phyloP scores from a whole-genome alignment of 2,113 vertebrate species.

The Lasiurus borealis region DNA sequence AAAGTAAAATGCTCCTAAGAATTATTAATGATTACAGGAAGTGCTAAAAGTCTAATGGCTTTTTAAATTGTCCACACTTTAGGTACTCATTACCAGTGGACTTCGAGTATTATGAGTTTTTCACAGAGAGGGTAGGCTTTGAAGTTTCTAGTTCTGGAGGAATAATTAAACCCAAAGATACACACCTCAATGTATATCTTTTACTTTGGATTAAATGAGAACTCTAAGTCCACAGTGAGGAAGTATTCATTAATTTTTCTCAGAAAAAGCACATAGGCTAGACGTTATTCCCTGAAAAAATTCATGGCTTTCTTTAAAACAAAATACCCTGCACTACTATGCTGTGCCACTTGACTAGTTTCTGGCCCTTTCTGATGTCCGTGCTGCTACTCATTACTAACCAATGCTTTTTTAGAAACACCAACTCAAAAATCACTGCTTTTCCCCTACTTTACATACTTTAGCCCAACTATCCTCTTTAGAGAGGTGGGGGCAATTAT shows the following conservation, averaged over 20 bases:
- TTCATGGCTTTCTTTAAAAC: neutral
- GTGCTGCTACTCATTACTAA: neutral
- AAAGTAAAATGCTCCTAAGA: slow-evolving; percentile 14
- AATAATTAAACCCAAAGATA: slow-evolving; percentile 27
- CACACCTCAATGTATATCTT: slow-evolving; percentile 20
- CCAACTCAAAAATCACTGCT: neutral
- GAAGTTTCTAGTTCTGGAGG: neutral
- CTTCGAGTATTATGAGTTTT: neutral
- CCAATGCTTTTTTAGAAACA: neutral
- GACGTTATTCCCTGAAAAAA: slow-evolving; percentile 19
- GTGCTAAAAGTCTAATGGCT: neutral
- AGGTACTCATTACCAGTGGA: neutral
- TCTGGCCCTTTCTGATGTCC: neutral
- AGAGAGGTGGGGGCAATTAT: neutral
- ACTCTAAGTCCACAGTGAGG: neutral
- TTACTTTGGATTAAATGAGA: slow-evolving; percentile 46
- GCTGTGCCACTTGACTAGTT: neutral
- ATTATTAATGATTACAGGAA: neutral
- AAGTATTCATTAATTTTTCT: slow-evolving; percentile 59
- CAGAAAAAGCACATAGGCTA: neutral
- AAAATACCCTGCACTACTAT: neutral
- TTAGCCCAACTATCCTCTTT: neutral
- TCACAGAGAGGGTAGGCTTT: neutral
- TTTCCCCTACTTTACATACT: neutral
- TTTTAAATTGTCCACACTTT: slow-evolving; percentile 5